Evolutionary conservation across 2,113 vertebrate species (phyloP).

Genomic region (Setophaga coronata): DNA sequence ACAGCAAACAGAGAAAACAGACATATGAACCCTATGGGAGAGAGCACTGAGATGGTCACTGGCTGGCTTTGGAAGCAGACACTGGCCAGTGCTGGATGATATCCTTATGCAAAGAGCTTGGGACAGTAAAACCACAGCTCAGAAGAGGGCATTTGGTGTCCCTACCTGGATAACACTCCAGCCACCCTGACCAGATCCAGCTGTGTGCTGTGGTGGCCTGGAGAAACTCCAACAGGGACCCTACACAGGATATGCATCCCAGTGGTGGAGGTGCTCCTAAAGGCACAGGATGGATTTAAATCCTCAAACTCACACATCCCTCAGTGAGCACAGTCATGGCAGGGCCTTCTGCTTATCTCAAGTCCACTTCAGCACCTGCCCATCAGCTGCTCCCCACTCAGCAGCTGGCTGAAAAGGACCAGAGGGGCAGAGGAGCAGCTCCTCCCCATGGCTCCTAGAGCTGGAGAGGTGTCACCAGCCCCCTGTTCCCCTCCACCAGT

Average conservation of each 20-base stretch:
- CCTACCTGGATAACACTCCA: not conserved
- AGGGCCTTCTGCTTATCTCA: not conserved
- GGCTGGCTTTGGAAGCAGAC: not conserved
- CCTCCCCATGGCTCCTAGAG: not conserved
- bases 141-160: not conserved
- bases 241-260: accelerated
- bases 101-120: not conserved
- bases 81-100: accelerated
- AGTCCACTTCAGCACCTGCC: not conserved
- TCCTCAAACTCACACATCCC: not conserved
- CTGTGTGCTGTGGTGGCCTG: accelerated
- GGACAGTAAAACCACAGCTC: not conserved
- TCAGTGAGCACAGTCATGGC: not conserved
- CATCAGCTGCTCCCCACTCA: not conserved
- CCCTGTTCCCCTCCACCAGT: not conserved
- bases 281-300: accelerated
- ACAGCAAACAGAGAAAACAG: not conserved
- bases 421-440: not conserved
- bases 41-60: not conserved
- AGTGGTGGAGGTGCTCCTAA: not conserved
- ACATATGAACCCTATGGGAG: accelerated
- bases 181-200: not conserved
- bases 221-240: accelerated
- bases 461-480: not conserved
- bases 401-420: not conserved